These are phyloP conservation scores for Drosophila littoralis DNA, from an alignment of 1,140 invertebrate genomes.

Conservation along the genomic window DNA sequence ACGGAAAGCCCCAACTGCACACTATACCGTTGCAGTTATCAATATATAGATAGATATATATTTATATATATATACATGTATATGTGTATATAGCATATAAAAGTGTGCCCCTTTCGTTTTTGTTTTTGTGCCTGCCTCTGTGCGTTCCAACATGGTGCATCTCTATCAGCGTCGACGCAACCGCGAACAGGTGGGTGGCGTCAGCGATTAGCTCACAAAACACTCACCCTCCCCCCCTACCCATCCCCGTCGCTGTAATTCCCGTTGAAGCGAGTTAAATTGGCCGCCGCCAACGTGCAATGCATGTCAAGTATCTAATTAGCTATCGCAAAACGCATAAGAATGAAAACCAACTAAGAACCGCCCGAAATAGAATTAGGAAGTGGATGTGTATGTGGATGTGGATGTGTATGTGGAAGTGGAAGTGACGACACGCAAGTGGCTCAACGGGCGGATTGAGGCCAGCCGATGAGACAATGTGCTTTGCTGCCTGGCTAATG, in stretches of 20 bases:
- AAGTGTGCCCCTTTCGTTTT: neutral
- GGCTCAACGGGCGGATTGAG: neutral
- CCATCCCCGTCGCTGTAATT: neutral
- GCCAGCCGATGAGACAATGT: too few species aligned
- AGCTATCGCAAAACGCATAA: conserved; percentile 20
- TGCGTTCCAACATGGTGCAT: conserved; percentile 61
- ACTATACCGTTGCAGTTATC: neutral
- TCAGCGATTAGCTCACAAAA: conserved; percentile 25
- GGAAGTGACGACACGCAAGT: conserved; percentile 20
- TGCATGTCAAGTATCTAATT: conserved; percentile 59
- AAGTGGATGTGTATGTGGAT: conserved; percentile 24
- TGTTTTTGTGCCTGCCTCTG: conserved; percentile 1
- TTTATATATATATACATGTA: conserved; percentile 2
- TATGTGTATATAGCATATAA: neutral
- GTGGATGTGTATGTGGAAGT: conserved; percentile 10
- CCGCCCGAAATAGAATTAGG: conserved; percentile 6
- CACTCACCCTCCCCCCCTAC: neutral
- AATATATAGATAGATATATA: conserved; percentile 7
- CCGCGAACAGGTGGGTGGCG: conserved; percentile 70
- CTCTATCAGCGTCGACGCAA: conserved; percentile 68
- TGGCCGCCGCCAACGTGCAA: conserved; percentile 17
- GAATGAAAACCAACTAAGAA: conserved; percentile 18
- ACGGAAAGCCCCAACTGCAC: conserved; percentile 4
- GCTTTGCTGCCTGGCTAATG: too few species aligned
- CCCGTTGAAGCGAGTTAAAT: neutral